phyloP scores from a whole-genome alignment of 1,140 invertebrate species.

The Drosophila lacteicornis region DNA sequence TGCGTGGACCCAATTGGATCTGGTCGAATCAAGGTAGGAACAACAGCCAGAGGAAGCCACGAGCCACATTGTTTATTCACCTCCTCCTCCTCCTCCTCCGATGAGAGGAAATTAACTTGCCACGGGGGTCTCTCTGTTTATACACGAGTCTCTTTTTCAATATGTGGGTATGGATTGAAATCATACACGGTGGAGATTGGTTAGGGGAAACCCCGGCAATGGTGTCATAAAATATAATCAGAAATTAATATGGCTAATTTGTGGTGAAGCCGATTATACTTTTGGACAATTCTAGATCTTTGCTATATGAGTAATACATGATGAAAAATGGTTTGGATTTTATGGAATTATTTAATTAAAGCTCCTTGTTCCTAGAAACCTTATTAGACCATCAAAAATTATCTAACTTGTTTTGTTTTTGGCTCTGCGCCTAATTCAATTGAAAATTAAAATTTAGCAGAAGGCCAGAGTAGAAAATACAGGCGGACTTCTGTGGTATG shows the following conservation, averaged over 20 bases:
- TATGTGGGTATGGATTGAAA: constrained; percentile 7
- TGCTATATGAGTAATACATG: neutral
- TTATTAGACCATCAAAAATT: neutral
- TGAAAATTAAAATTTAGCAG: constrained; percentile 3
- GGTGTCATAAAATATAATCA: constrained; percentile 7
- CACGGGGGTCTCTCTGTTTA: constrained; percentile 23
- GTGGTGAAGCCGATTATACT: no score
- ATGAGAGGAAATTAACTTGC: constrained; percentile 60
- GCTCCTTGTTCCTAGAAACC: neutral
- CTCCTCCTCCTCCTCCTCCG: constrained; percentile 7
- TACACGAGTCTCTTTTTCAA: constrained; percentile 46
- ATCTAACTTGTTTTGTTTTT: neutral
- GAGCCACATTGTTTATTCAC: constrained; percentile 59
- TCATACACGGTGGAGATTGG: constrained; percentile 19
- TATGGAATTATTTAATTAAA: neutral
- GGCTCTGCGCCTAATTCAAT: neutral
- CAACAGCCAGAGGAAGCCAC: constrained; percentile 14
- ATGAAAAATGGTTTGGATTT: neutral
- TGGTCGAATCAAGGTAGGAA: constrained; percentile 89
- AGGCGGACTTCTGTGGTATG: neutral
- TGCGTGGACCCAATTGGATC: constrained; percentile 93
- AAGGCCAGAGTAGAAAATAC: neutral
- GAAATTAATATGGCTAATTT: neutral
- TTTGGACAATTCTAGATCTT: neutral
- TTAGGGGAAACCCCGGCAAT: constrained; percentile 3